These are phyloP conservation scores for Leptothorax acervorum DNA, from an alignment of 2,888 invertebrate species.

Conservation along the genomic window DNA sequence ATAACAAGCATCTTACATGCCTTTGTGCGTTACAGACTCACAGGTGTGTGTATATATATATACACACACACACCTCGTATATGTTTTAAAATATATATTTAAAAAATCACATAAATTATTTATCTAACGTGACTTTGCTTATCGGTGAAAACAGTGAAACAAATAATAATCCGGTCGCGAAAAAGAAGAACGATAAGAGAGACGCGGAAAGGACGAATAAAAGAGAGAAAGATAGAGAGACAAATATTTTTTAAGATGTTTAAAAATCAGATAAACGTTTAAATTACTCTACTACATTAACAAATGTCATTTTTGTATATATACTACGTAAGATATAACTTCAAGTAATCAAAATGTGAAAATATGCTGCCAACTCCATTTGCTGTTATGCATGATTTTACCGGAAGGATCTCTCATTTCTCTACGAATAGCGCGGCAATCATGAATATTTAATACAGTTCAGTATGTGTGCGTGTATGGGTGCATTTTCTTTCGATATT, in stretches of 20 bases:
- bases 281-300: neutral
- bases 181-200: neutral
- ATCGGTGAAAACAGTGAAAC: too few relatives aligned
- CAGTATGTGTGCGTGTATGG: neutral
- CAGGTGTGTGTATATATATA: neutral
- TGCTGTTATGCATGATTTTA: slow-evolving; percentile 19
- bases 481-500: slow-evolving; percentile 42
- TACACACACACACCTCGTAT: neutral
- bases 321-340: neutral
- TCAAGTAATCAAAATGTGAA: neutral
- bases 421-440: neutral
- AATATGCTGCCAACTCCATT: neutral
- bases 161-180: neutral
- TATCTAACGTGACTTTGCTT: neutral
- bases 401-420: neutral
- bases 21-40: neutral
- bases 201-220: neutral
- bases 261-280: neutral
- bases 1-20: too few relatives aligned
- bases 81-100: neutral
- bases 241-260: neutral
- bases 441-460: slow-evolving; percentile 42
- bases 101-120: neutral
- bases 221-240: neutral
- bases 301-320: neutral